Evolutionary conservation across 2,113 vertebrate species (phyloP).

Genomic region (Oceanites oceanicus): DNA sequence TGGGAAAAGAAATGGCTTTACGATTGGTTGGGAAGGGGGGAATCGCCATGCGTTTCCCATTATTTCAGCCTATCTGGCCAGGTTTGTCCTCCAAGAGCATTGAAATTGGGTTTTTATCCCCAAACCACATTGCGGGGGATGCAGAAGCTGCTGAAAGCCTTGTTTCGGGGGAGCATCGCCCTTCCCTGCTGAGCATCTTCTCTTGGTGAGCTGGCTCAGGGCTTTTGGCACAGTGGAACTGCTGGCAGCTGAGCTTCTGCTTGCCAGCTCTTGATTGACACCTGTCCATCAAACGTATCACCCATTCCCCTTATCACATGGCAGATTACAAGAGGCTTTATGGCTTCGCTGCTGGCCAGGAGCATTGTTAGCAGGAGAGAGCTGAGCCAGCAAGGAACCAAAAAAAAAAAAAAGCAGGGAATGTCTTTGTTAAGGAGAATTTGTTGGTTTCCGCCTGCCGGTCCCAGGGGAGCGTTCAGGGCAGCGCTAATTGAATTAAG

Average conservation of each 20-base stretch:
- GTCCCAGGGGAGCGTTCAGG: constrained; percentile 84
- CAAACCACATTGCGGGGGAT: neutral
- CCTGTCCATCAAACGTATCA: neutral
- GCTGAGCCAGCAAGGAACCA: constrained; percentile 76
- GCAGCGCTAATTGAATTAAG: constrained; percentile 92
- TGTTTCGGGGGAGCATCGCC: too few species aligned
- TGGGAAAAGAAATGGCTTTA: neutral
- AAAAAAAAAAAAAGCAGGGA: constrained; percentile 42
- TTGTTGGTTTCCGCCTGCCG: constrained; percentile 52
- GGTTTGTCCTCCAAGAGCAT: fast-evolving
- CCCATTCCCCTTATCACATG: neutral
- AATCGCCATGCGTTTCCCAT: fast-evolving
- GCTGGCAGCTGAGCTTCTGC: neutral
- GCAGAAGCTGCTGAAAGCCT: too few species aligned
- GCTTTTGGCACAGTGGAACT: neutral
- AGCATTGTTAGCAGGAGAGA: constrained; percentile 59
- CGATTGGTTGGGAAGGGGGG: fast-evolving
- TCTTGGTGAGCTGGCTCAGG: neutral
- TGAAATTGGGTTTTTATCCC: fast-evolving
- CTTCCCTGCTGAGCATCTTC: neutral
- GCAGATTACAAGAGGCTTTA: neutral
- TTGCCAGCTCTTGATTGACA: neutral
- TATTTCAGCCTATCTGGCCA: neutral
- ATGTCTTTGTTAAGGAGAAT: constrained; percentile 87
- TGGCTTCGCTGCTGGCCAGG: fast-evolving